Base-by-base conservation (phyloP, 2,797 vertebrate genomes). In the Yasuhikotakia modesta region DNA sequence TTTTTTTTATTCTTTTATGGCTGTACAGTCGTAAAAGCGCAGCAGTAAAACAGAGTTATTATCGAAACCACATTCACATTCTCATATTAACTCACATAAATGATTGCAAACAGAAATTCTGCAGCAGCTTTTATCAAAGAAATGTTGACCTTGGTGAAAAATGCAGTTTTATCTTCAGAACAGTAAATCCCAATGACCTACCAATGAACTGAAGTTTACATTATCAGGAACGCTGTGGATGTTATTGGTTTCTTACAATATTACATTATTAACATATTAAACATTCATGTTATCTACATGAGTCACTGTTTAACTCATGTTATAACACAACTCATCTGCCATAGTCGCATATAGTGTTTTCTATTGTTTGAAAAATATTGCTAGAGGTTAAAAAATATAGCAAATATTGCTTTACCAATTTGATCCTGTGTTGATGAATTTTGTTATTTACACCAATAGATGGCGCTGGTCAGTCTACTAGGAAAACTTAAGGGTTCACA, bases 1-100 rank as follows among this genome's bases (percentile, higher is more conserved):
- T 90, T 86, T 85, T n/a, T 85, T 72, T 81, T 87, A 86, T 66
- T 50, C 80, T 79, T 86, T 88, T 85, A 90, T 87, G 79, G 79
- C 82, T 82, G 80, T 70, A 43, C 27, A 30, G 10, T 7, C 81
- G 86, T 91, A 87, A 90, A 90, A 75, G n/a, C 21, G 53, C 52
- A 30, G 60, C 43, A 66, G 74, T 80, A 50, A 73, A 70, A n/a
- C 2, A 32, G 12, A 52, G 45, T 61, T 52, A 45, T 69, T 8
- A 30, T 58, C 12, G 10, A 22, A 58, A 16, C 22, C 1, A 45
- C 14, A 10, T 27, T 68, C 22, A 68, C 17, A 16, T 17, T 45
- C n/a, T 32, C 24, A 8, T 12, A 4, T 27, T 1, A 70, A 63
- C 27, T 32, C n/a, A 2, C 50, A 65, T n/a, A 39, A 39, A 39